Percentiles rank a stretch among this genome's conserved stretches.
Evolutionary conservation across 2,888 invertebrate species (phyloP).

Genomic region (Xestobium rufovillosum): DNA sequence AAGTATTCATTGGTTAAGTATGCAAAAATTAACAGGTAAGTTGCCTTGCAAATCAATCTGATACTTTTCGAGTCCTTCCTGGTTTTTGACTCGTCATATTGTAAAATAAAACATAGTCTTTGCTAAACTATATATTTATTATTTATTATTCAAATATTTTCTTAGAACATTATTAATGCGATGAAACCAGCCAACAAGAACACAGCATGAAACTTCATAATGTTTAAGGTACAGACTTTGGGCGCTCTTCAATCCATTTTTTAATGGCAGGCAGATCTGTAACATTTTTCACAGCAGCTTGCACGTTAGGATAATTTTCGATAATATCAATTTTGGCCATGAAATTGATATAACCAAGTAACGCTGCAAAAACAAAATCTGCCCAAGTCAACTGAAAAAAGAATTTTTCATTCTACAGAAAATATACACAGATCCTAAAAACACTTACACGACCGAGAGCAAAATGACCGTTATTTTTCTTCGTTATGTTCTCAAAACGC

Average conservation of each 20-base stretch:
- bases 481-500: slow-evolving; percentile 49
- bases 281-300: slow-evolving; percentile 8
- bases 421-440: neutral
- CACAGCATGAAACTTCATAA: no score
- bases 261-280: slow-evolving; percentile 9
- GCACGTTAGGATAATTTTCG: slow-evolving; percentile 8
- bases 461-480: slow-evolving; percentile 53
- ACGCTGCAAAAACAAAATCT: slow-evolving; percentile 5
- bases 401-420: neutral
- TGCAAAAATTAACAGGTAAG: no score
- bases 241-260: slow-evolving; percentile 10
- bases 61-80: no score
- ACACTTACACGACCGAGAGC: slow-evolving; percentile 43
- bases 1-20: no score
- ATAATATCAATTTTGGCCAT: slow-evolving; percentile 4
- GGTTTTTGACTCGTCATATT: no score
- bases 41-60: no score
- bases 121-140: no score
- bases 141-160: no score
- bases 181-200: no score
- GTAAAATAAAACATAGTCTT: no score
- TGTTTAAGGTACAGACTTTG: slow-evolving; percentile 8
- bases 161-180: no score
- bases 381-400: slow-evolving; percentile 11
- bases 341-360: neutral